A percentile compares a stretch with the other conserved stretches of the same genome.
Conservation (phyloP, 1,140 invertebrate genomes). For the Lordiphosa clarofinis region DNA sequence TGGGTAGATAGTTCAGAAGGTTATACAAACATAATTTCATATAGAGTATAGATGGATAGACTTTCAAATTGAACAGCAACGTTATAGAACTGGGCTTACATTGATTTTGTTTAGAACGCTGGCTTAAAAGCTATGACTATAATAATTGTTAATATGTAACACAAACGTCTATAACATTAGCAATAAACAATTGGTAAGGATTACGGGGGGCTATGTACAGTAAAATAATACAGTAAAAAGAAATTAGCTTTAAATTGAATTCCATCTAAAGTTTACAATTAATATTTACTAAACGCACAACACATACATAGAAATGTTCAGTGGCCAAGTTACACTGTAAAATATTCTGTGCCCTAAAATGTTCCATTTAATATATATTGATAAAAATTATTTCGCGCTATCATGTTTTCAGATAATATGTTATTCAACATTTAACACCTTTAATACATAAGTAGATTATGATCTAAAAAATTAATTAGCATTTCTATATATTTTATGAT, state of each 20-base stretch:
- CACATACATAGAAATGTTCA: conserved; percentile 26
- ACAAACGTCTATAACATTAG: conserved; percentile 75
- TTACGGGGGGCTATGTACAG: conserved; percentile 1
- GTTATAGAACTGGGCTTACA: conserved; percentile 65
- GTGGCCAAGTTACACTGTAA: not conserved
- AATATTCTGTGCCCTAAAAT: conserved; percentile 22
- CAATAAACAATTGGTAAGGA: conserved; percentile 34
- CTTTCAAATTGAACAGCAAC: conserved; percentile 71
- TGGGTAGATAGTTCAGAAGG: conserved; percentile 27
- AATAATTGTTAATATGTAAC: conserved; percentile 55
- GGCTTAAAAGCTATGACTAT: conserved; percentile 27
- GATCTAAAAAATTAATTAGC: conserved; percentile 42
- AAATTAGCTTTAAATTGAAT: conserved; percentile 63
- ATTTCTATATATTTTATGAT: conserved; percentile 33
- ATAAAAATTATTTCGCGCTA: conserved; percentile 33
- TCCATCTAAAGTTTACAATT: conserved; percentile 48
- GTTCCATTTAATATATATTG: conserved; percentile 12
- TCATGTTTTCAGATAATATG: conserved; percentile 39
- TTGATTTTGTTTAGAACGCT: conserved; percentile 14
- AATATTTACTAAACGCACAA: conserved; percentile 48
- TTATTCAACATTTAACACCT: conserved; percentile 75
- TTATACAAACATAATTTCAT: conserved; percentile 50
- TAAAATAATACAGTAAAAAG: conserved; percentile 13
- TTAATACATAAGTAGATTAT: conserved; percentile 53
- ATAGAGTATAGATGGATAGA: conserved; percentile 65